A percentile compares a stretch with the other conserved stretches of the same genome.
phyloP scores from a whole-genome alignment of 1,140 invertebrate species.

The Mactra quadrangularis region DNA sequence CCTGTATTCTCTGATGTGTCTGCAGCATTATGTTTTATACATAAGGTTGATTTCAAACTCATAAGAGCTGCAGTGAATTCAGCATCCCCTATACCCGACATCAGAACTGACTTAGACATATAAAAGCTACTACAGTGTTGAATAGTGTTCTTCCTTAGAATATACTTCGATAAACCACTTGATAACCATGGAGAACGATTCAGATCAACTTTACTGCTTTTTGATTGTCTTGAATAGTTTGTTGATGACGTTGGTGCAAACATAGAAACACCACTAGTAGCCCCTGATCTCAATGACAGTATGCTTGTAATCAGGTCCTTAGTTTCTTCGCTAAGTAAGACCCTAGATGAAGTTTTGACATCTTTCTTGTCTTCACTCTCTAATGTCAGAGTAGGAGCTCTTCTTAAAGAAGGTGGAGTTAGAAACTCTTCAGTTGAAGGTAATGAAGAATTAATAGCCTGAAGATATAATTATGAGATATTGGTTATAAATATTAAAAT shows the following conservation, averaged over 20 bases:
- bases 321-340: conserved; percentile 10
- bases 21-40: no score
- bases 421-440: not conserved
- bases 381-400: conserved; percentile 51
- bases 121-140: not conserved
- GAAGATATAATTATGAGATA: no score
- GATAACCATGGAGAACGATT: no score
- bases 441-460: not conserved
- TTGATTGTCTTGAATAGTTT: not conserved
- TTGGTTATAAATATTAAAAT: no score
- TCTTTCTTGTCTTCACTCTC: not conserved
- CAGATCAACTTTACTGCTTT: no score
- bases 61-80: conserved; percentile 48
- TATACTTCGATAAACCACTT: conserved; percentile 5
- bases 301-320: conserved; percentile 38
- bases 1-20: no score
- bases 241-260: not conserved
- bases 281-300: conserved; percentile 25
- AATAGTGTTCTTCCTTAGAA: not conserved
- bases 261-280: conserved; percentile 35
- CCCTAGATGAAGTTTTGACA: no score
- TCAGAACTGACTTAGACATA: conserved; percentile 38
- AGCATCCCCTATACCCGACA: conserved; percentile 36
- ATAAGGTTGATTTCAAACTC: conserved; percentile 22
- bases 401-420: conserved; percentile 28